Evolutionary conservation across 1,140 invertebrate species (phyloP).

Genomic region (Hylyphantes graminicola): DNA sequence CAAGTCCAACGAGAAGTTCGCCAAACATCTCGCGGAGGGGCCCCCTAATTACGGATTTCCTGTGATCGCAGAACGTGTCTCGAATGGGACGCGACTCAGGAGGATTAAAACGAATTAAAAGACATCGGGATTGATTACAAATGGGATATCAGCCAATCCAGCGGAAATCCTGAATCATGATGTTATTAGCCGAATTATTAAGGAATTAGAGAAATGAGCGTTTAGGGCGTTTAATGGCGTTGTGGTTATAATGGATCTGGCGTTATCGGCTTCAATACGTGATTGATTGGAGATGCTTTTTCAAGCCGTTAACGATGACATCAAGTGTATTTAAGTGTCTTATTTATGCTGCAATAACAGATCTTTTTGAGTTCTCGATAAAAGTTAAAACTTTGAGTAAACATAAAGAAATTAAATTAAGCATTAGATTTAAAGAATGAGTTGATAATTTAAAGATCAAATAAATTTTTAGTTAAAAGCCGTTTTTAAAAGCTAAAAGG

Average conservation of each 20-base stretch:
- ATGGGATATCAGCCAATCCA: no score
- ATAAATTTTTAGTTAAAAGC: no score
- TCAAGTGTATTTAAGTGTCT: no score
- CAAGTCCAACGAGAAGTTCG: conserved; percentile 7
- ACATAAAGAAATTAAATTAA: no score
- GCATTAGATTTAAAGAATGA: no score
- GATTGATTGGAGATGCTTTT: neutral
- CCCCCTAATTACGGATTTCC: conserved; percentile 46
- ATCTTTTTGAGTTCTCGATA: no score
- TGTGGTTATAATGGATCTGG: neutral
- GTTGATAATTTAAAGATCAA: no score
- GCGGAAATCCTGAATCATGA: conserved; percentile 38
- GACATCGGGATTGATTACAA: neutral
- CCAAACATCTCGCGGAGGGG: conserved; percentile 2
- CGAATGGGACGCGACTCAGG: neutral
- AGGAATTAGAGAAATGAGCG: conserved; percentile 1
- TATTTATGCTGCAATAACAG: no score
- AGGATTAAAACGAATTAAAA: conserved; percentile 4
- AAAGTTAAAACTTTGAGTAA: no score
- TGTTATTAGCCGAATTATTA: conserved; percentile 4
- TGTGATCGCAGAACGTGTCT: conserved; percentile 38
- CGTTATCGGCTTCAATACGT: neutral
- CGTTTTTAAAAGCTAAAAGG: no score
- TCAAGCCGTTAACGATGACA: neutral
- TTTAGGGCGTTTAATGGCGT: neutral